Base-by-base conservation (phyloP, 2,113 vertebrate genomes). In the Hucho hucho region DNA sequence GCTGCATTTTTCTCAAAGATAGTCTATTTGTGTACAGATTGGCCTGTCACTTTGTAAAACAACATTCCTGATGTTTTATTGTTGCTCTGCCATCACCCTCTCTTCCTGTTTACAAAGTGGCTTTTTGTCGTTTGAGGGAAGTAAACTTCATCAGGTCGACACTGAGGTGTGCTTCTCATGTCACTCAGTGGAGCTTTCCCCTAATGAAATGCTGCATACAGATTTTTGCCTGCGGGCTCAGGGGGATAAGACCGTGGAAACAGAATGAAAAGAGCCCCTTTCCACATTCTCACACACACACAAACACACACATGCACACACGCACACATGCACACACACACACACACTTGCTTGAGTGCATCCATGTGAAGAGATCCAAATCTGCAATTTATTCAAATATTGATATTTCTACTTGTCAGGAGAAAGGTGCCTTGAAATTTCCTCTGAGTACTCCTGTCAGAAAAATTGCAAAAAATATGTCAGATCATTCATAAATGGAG, bases 321-420 rank as follows among this genome's bases (percentile, higher is more conserved):
- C 37, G 2, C 37, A 37, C 37, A 37, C 37, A 37, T 6, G 9
- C 37, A 37, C 37, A 43, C 37, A 43, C 37, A 29, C 25, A 20
- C 25, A 28, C 69, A 71, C 59, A 93, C 90, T 87, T 86, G 84
- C 93, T 89, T 92, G 93, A 93, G 95, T 93, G 94, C 95, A 96
- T 95, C 95, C 93, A 95, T 97, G 96, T 97, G 95, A 96, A 94
- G 95, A 96, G 96, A 97, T 97, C 95, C 95, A 96, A 97, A 97
- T 95, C 95, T 94, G 96, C 96, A 97, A 97, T 98, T 97, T 97
- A 98, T 98, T 97, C 96, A 96, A 98, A 98, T 97, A 96, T 97
- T 98, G 97, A 97, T 98, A 97, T 97, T 97, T 98, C 96, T 95
- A 94, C 96, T 97, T 98, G 96, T 97, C 96, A 97, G 95, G 93